Base-by-base conservation (phyloP, 2,888 invertebrate genomes). In the Drosophila merina region DNA sequence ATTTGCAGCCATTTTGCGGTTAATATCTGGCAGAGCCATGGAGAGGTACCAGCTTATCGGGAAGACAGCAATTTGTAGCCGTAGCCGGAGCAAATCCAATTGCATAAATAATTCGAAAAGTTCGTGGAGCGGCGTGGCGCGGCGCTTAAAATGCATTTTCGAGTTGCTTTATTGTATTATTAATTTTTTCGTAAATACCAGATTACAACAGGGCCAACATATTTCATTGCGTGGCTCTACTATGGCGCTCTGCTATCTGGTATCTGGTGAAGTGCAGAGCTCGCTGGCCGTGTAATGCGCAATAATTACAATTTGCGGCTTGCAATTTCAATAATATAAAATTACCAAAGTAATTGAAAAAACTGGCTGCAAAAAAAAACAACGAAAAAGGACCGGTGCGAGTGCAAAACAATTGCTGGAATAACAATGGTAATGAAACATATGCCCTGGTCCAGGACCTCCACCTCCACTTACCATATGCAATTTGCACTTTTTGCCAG, bases 311-410 rank as follows among this genome's bases (percentile, higher is more conserved):
- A 78, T 86, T 84, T 84, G 82, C 74, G 86, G 80, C 68, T 56
- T 86, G 74, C 81, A 72, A 86, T 86, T 88, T 82, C 86, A 88
- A 86, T 86, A 86, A 88, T 86, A 88, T 85, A 75, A 86, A 88
- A 88, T 86, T 88, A 85, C 88, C 85, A 85, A 88, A 86, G 85
- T 82, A 88, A 86, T 85, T 86, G 85, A 74, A 88, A 86, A 85
- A 57, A 68, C 51, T 51, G 57, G 20, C 10, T 2, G 10, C 58
- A 62, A 75, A 59, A 20, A 20, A 20, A 20, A 0, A 20, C 20
- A 20, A 20, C 14, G 31, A 30, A 31, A 25, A 57, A 44, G 40
- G 20, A 49, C 10, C 20, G 8, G 57, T 44, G 57, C 9, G 28
- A 26, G 28, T 9, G 44, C 47, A 56, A 60, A 59, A 49, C 59